These are phyloP conservation scores for Phlogophora meticulosa DNA, from an alignment of 2,888 invertebrate species.

Conservation along the genomic window DNA sequence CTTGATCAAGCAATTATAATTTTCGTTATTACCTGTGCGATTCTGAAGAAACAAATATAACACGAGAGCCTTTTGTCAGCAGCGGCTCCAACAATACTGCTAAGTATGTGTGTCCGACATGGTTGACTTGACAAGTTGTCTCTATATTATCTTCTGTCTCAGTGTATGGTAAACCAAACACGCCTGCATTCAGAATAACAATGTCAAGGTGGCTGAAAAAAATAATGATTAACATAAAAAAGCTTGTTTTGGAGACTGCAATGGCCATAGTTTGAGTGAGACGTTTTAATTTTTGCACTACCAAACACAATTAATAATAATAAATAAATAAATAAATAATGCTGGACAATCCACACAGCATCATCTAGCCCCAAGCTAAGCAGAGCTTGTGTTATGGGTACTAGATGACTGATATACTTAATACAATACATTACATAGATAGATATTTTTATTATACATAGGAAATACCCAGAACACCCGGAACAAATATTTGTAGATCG, in stretches of 20 bases:
- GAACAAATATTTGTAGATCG: no score
- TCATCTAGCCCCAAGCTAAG: no score
- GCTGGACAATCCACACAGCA: no score
- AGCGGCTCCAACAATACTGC: constrained; percentile 94
- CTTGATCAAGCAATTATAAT: no score
- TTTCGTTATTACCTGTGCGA: constrained; percentile 93
- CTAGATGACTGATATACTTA: no score
- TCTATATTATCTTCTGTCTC: constrained; percentile 95
- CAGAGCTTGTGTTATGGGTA: no score
- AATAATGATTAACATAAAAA: background rate
- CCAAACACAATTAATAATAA: no score
- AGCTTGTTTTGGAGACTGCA: background rate
- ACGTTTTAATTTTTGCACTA: no score
- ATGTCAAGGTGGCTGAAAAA: constrained; percentile 92
- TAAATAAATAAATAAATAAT: no score
- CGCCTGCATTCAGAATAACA: constrained; percentile 95
- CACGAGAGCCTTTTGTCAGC: constrained; percentile 93
- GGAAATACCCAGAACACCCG: no score
- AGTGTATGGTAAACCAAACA: constrained; percentile 94
- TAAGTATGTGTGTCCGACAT: constrained; percentile 95
- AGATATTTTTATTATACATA: no score
- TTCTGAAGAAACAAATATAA: constrained; percentile 97
- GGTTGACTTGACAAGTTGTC: constrained; percentile 96
- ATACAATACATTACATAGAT: no score
- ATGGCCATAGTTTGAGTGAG: background rate